These are phyloP conservation scores for Dasysyrphus tricinctus DNA, from an alignment of 2,888 invertebrate genomes.

Conservation along the genomic window DNA sequence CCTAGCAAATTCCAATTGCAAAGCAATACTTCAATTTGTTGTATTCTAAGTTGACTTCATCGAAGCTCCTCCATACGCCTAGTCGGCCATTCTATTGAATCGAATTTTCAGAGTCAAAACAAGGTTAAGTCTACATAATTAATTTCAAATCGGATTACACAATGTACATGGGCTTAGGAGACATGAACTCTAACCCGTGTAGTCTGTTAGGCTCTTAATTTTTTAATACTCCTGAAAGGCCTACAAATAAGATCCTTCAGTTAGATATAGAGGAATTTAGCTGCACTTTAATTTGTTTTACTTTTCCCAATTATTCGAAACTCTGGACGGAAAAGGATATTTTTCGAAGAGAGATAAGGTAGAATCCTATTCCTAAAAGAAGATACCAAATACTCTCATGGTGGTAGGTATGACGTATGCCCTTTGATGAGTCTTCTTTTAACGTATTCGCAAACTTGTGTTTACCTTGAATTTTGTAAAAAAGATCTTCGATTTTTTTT, in stretches of 20 bases:
- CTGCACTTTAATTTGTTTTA: conserved; percentile 26
- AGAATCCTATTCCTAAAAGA: not conserved
- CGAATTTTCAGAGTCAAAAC: not conserved
- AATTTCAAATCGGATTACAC: conserved; percentile 40
- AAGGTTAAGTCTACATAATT: conserved; percentile 29
- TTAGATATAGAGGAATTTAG: not conserved
- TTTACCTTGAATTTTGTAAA: not conserved
- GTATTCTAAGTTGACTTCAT: conserved; percentile 7
- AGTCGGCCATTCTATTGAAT: not conserved
- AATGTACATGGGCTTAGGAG: not conserved
- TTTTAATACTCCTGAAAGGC: not conserved
- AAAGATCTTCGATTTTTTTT: not conserved
- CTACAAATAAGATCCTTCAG: not conserved
- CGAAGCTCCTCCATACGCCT: not conserved
- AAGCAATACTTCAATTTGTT: conserved; percentile 3
- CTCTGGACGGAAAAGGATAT: not conserved
- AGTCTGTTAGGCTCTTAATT: not conserved
- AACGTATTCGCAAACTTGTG: not conserved
- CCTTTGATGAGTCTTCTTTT: not conserved
- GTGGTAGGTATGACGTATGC: not conserved
- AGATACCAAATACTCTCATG: not conserved
- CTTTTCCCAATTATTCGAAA: not conserved
- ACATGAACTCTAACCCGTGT: not conserved
- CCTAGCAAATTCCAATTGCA: conserved; percentile 33
- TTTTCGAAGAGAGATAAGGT: not conserved